Base-by-base conservation (phyloP, 2,113 vertebrate genomes). In the Ptyas mucosa region DNA sequence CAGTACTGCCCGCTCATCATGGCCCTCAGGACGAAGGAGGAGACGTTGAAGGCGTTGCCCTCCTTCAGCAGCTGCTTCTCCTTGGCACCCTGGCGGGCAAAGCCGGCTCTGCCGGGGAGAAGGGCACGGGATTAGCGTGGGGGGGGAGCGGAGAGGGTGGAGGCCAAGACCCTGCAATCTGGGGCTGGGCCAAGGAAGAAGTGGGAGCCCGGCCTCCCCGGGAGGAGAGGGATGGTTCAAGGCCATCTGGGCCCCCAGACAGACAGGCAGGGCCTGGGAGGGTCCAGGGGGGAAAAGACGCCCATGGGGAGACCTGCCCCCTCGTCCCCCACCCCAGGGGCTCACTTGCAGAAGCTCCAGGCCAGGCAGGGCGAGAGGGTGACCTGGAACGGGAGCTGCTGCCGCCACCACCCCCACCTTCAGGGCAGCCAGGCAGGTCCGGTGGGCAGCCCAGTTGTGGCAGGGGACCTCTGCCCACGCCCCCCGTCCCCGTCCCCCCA, bases 1-100 rank as follows among this genome's bases (percentile, higher is more conserved):
- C 99, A 99, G 97, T 99, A 99, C 97, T 99, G 99, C 0, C 99
- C 99, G 0, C 99, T 99, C 99, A 99, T 99, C 98, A 98, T 99
- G 96, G 99, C 99, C 10, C 99, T 97, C 94, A 99, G 98, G 57
- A 99, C 99, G 0, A 99, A 99, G 3, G 99, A 99, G 0, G 99
- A 99, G 85, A 99, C 99, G 0, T 99, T 99, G 97, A 99, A 99
- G 11, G 99, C 99, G 0, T 99, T 99, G 88, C 99, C 98, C 88
- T 99, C 99, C 95, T 98, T 98, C 95, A 99, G 95, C 94, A 99
- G 97, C 97, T 99, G 99, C 97, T 99, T 99, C 95, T 99, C 99
- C 96, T 99, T 99, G 96, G 99, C 98, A 58, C 99, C 99, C 95
- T 99, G 99, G 90, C 97, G 98, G n/a, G 99, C 99, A 29, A 99